Conservation (phyloP, 2,113 vertebrate species). For the Geococcyx californianus region DNA sequence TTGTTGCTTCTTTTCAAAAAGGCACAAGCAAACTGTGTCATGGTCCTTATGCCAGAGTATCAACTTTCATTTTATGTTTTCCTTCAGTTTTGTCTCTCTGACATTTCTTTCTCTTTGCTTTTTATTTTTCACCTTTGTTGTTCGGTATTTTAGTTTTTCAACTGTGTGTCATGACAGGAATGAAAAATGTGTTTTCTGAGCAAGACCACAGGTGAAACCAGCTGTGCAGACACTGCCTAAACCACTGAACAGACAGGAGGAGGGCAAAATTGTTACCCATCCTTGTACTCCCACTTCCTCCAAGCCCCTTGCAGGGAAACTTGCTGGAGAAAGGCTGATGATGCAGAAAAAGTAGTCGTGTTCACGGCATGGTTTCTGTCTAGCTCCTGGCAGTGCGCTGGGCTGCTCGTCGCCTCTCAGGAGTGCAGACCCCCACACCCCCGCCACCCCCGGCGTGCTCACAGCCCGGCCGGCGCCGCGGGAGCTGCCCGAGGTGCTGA, state of each 20-base stretch:
- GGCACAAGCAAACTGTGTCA: not conserved
- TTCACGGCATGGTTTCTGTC: accelerated
- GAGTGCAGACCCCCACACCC: no score
- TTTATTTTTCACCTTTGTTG: not conserved
- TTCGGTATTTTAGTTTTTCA: not conserved
- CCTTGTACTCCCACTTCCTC: not conserved
- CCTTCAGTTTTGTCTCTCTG: not conserved
- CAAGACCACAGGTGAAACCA: not conserved
- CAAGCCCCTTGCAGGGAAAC: accelerated
- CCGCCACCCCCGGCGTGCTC: no score
- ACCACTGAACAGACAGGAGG: accelerated
- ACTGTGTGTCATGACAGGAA: not conserved
- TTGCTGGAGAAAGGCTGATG: accelerated
- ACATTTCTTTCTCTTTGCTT: not conserved
- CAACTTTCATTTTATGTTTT: not conserved
- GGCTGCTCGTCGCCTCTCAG: accelerated
- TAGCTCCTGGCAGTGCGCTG: accelerated
- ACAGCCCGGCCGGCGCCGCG: not conserved
- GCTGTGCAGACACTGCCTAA: not conserved
- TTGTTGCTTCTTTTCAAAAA: not conserved
- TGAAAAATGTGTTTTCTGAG: constrained; percentile 18
- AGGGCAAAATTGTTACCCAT: accelerated
- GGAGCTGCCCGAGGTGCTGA: constrained; percentile 56
- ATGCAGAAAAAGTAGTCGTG: accelerated
- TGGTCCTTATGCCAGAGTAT: not conserved